Conservation (phyloP, 2,113 vertebrate genomes). For the Hippoglossus stenolepis region DNA sequence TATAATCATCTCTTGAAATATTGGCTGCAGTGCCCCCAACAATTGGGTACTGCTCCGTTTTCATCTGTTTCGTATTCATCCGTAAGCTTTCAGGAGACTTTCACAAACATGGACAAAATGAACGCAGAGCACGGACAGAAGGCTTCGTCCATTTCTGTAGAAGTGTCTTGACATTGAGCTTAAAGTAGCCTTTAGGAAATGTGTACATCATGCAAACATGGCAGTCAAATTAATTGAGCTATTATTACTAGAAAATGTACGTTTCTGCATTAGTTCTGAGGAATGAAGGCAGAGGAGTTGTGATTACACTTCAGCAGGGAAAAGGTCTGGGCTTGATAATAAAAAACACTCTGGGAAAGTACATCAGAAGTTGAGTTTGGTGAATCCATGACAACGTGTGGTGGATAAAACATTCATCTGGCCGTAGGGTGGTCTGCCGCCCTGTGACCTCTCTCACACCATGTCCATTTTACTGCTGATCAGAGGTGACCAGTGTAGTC, state of each 20-base stretch:
- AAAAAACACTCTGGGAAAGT: slow-evolving; percentile 44
- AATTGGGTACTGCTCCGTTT: too few relatives aligned
- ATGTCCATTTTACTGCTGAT: slow-evolving; percentile 52
- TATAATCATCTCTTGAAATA: too few relatives aligned
- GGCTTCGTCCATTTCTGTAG: too few relatives aligned
- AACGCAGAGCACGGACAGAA: too few relatives aligned
- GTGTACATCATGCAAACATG: not conserved
- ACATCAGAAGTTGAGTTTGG: slow-evolving; percentile 36
- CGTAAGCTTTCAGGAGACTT: too few relatives aligned
- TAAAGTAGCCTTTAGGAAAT: not conserved
- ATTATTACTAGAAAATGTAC: not conserved
- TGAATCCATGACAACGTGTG: slow-evolving; percentile 13
- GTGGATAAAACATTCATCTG: not conserved
- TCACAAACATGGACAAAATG: too few relatives aligned
- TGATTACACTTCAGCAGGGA: slow-evolving; percentile 55
- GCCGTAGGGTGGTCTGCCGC: not conserved
- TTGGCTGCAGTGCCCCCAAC: too few relatives aligned
- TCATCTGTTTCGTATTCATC: too few relatives aligned
- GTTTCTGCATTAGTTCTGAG: slow-evolving; percentile 23
- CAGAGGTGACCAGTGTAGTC: slow-evolving; percentile 48
- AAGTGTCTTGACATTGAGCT: too few relatives aligned
- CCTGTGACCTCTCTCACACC: slow-evolving; percentile 53
- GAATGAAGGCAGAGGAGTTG: slow-evolving; percentile 42
- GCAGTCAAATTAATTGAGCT: not conserved
- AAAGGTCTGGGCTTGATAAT: slow-evolving; percentile 8